Base-by-base conservation (phyloP, 2,888 invertebrate species). In the Anticlea derivata region DNA sequence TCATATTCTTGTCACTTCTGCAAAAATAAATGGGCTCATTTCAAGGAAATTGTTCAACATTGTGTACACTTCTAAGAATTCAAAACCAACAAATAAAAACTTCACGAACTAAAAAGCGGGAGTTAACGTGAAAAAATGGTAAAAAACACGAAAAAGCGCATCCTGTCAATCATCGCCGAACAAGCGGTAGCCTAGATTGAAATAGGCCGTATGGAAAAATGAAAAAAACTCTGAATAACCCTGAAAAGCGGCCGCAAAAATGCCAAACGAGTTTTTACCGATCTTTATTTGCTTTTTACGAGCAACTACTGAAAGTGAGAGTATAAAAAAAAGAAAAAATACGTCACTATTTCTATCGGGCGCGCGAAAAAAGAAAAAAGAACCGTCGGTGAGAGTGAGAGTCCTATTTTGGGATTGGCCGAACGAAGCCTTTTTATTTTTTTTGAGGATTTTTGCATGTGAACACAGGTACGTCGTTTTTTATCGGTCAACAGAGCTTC, bases 291-390 rank as follows among this genome's bases (percentile, higher is more conserved):
- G 86, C 82, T 80, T 84, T 83, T 86, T 80, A 80, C 83, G 82
- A 81, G 79, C 81, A 74, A 81, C 82, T 77, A 80, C 31, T 72
- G 79, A 89, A 82, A 89, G 75, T 69, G 88, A 85, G 76, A 86
- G 86, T 79, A 73, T 71, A 66, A 78, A 82, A 83, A 31, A 84
- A 86, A 82, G 77, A 85, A 86, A 84, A 86, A 86, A 83, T 78
- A 80, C 84, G 83, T 83, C 88, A 88, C 88, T 86, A 85, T 83
- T 87, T 80, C 87, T 87, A 87, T 85, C 81, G 86, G 79, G 78
- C 77, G 77, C 74, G 74, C 68, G 76, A 78, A 78, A 82, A 33
- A 56, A 80, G 77, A 75, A 78, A 73, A 69, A 68, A 72, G 44
- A 31, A 52, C 39, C 52, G 70, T 75, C 69, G 65, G 53, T 59